Conservation (phyloP, 2,888 invertebrate genomes). For the Cheilosia pagana region DNA sequence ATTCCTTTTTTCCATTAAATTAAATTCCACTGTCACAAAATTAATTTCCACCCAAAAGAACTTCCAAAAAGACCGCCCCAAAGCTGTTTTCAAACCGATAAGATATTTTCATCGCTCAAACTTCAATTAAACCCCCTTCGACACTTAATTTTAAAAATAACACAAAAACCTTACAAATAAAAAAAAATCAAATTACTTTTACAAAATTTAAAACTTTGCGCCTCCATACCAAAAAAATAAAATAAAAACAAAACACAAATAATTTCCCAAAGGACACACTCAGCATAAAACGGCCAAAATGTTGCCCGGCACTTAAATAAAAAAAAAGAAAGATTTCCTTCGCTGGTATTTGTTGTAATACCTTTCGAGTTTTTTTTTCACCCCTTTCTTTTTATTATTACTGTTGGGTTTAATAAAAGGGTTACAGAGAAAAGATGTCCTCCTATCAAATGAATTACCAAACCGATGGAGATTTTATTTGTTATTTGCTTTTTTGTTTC, state of each 20-base stretch:
- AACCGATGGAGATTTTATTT: constrained; percentile 47
- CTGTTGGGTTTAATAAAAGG: constrained; percentile 47
- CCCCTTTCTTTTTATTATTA: constrained; percentile 43
- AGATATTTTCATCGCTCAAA: constrained; percentile 28
- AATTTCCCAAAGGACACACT: constrained; percentile 67
- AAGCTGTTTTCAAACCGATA: neutral
- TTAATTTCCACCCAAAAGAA: no score
- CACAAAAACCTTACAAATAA: neutral
- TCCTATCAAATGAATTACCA: constrained; percentile 56
- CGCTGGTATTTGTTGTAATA: constrained; percentile 21
- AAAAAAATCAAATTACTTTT: constrained; percentile 51
- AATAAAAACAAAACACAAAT: constrained; percentile 30
- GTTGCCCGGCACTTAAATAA: constrained; percentile 29
- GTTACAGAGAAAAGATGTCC: constrained; percentile 46
- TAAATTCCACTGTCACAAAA: no score
- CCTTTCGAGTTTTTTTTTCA: constrained; percentile 19
- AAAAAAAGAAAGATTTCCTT: constrained; percentile 9
- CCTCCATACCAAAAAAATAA: constrained; percentile 1
- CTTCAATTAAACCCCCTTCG: constrained; percentile 45
- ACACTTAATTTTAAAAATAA: constrained; percentile 39
- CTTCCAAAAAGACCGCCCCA: neutral
- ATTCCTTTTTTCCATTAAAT: no score
- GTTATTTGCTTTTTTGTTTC: constrained; percentile 50
- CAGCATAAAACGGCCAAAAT: constrained; percentile 45
- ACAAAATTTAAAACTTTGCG: constrained; percentile 43